phyloP scores from a whole-genome alignment of 2,888 invertebrate genomes.

The Coelopa pilipes region DNA sequence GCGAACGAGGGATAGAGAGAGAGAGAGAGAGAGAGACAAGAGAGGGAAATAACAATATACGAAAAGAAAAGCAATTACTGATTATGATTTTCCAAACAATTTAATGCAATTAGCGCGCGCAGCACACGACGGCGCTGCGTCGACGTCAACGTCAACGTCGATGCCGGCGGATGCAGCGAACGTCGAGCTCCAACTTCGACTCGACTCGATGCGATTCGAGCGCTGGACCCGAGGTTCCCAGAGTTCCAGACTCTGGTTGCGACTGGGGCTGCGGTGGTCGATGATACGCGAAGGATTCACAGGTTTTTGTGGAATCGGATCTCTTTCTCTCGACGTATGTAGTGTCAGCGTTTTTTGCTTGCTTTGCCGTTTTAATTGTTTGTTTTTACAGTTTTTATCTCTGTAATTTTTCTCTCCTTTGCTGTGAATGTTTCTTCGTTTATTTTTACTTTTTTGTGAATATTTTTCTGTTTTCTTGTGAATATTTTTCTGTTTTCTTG shows the following conservation, averaged over 20 bases:
- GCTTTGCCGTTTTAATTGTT: too few species aligned
- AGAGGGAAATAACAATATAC: constrained; percentile 37
- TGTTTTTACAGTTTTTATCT: too few species aligned
- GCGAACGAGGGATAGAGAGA: neutral
- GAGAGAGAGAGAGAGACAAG: neutral
- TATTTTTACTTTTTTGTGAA: too few species aligned
- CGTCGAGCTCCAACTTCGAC: too few species aligned
- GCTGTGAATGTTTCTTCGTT: too few species aligned
- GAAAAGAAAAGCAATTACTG: constrained; percentile 58
- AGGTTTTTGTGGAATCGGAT: neutral
- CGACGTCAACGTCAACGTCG: neutral
- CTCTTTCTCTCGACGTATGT: neutral
- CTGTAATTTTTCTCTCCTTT: too few species aligned
- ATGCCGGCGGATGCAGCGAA: too few species aligned
- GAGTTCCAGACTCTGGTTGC: neutral
- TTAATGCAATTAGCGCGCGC: constrained; percentile 57
- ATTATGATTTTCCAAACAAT: constrained; percentile 62
- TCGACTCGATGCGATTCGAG: neutral
- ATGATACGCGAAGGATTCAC: neutral
- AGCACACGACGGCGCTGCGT: neutral
- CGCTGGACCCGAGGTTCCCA: neutral
- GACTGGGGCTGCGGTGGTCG: neutral
- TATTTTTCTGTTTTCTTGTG: too few species aligned
- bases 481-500: too few species aligned
- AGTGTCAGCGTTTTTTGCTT: neutral